Evolutionary conservation across 2,888 invertebrate species (phyloP), one percentile per base, ranked within the genome.

Genomic region (Phalera bucephala): DNA sequence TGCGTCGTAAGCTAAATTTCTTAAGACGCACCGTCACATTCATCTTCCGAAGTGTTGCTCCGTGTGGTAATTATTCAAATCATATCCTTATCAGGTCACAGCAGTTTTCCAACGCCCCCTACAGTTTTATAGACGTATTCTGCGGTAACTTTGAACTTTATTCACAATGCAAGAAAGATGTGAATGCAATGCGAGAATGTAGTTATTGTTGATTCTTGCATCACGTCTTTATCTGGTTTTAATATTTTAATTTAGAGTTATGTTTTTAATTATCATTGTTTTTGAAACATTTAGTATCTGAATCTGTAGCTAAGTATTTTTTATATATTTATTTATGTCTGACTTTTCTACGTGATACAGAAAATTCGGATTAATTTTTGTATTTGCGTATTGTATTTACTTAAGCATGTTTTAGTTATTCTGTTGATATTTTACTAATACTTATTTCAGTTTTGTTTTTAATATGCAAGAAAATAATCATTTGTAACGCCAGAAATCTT

Each of bases 51-150:
- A 75, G 72, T 68, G 73, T 75, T 73, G 68, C 56, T 58, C 50
- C 69, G 60, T 66, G 64, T 54, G 46, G 72, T 83, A 85, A 86
- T 85, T 86, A 86, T 86, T 86, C 84, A 86, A 86, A 86, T 86
- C 74, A 64, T 58, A 47, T 64, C 55, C 80, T 86, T 86, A 86
- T 86, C 86, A 70, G 72, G 52, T 67, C 57, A 70, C 44, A 70
- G 65, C 86, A 86, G 85, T 84, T 82, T 80, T 76, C 75, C 62
- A 54, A 62, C 71, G 57, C 62, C 75, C 74, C 61, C 66, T 48
- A 29, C 35, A 33, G 40, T 45, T 33, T 42, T 43, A 13, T 41
- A 33, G 49, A 44, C 34, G 21, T 28, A 12, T 27, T 36, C 42
- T 32, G 37, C 26, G 19, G 10, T 23, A 17, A 54, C 35, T 46